Evolutionary conservation across 1,140 invertebrate genomes (phyloP), one percentile per base, ranked within the genome.

Genomic region (Nixonia krombeini): DNA sequence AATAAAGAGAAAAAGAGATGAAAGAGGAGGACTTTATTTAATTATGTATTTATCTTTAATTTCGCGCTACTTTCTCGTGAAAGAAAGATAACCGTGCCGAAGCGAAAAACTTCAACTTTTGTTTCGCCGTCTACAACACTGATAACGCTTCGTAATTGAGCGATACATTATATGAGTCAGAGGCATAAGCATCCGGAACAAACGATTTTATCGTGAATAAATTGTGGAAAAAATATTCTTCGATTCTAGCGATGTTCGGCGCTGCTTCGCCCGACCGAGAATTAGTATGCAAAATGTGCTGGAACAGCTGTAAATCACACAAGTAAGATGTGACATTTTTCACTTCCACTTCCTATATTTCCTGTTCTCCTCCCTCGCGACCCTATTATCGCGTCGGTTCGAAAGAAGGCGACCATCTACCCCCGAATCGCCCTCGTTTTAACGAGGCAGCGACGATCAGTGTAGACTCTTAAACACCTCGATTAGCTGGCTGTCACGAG

Each of bases 391-490:
- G 70, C 72, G 72, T 74, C 58, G 55, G 66, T 68, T 50, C 67
- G 74, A 76, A 80, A 76, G 75, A 78, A 73, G 66, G 63, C 72
- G 67, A 67, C 55, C 61, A 73, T 64, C 61, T 40, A 58, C 64
- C 52, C 67, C 68, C 67, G 50, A 75, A 71, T 76, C 69, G 66
- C 79, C 77, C 79, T 69, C 74, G 76, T 81, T 84, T 84, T 82
- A 84, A 84, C 80, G 82, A 81, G 81, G 75, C 76, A 80, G 73
- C 52, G 75, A 76, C 81, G 82, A 84, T 84, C 81, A 81, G 79
- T 85, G 81, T 81, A 84, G 83, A 85, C 83, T 82, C 81, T 85
- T 84, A 84, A 85, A 85, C 81, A 83, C 81, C 82, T 80, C 82
- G 82, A 85, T 85, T 85, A 85, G 81, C 82, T 82, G 75, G 80